phyloP scores from a whole-genome alignment of 2,113 vertebrate genomes.

The Salvelinus namaycush region DNA sequence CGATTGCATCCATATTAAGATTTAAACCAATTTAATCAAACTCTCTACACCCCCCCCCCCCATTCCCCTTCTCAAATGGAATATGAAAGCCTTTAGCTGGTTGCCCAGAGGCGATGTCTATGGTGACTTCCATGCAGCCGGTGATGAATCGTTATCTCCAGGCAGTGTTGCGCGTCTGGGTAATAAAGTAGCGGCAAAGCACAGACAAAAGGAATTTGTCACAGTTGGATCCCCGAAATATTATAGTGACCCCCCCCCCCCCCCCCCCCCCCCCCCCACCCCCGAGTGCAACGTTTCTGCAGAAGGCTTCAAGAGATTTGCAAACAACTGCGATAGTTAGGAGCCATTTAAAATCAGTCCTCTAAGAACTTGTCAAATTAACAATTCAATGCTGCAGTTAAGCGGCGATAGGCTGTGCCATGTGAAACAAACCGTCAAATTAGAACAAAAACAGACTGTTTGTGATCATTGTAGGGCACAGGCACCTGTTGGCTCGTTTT shows the following conservation, averaged over 20 bases:
- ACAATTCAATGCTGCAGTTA: too few species aligned
- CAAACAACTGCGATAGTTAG: too few species aligned
- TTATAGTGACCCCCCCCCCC: slow-evolving; percentile 55
- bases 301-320: slow-evolving; percentile 1
- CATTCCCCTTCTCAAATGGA: too few species aligned
- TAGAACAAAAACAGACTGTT: too few species aligned
- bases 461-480: too few species aligned
- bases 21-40: slow-evolving; percentile 21
- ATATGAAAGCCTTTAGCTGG: slow-evolving; percentile 11
- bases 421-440: too few species aligned
- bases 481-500: too few species aligned
- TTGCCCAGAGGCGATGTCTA: slow-evolving; percentile 49
- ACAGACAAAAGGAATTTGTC: slow-evolving; percentile 82
- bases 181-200: slow-evolving; percentile 78
- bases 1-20: slow-evolving; percentile 18
- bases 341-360: too few species aligned
- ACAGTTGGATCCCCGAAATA: slow-evolving; percentile 70
- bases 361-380: too few species aligned
- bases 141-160: slow-evolving; percentile 80
- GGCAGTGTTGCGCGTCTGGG: slow-evolving; percentile 72
- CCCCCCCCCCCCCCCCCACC: too few species aligned
- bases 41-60: neutral
- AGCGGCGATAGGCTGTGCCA: too few species aligned
- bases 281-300: neutral
- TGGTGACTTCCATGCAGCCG: slow-evolving; percentile 39